Conservation (phyloP, 2,888 invertebrate genomes). For the Slavum lentiscoides region DNA sequence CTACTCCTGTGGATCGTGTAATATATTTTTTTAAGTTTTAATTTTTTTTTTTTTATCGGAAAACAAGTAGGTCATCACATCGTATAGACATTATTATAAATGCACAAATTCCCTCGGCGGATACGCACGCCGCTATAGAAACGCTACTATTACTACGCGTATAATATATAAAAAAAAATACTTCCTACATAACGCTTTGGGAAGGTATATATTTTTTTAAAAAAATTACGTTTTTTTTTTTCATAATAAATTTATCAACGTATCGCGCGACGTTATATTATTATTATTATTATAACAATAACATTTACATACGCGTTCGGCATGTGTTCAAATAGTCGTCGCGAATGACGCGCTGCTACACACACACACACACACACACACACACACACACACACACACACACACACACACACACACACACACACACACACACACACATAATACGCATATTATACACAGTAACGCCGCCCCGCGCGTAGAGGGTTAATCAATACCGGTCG, state of each 20-base stretch:
- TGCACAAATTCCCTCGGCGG: not conserved
- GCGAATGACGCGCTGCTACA: not conserved
- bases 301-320: not conserved
- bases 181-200: not conserved
- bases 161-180: no score
- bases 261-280: not conserved
- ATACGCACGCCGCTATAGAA: not conserved
- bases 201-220: slow-evolving; percentile 2
- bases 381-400: not conserved
- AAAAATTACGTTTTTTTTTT: not conserved
- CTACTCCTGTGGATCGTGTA: not conserved
- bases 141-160: not conserved
- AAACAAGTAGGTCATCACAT: slow-evolving; percentile 27
- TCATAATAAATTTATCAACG: not conserved
- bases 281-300: slow-evolving; percentile 26
- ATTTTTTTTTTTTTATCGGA: slow-evolving; percentile 2
- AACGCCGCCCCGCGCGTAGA: slow-evolving; percentile 24
- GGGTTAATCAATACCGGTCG: slow-evolving; percentile 53
- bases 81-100: slow-evolving; percentile 1
- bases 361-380: not conserved
- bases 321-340: slow-evolving; percentile 2
- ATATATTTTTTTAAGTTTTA: not conserved
- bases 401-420: not conserved
- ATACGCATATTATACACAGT: not conserved
- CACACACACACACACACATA: slow-evolving; percentile 6